Evolutionary conservation across 2,797 vertebrate species (phyloP).

Genomic region (Smutsia gigantea): DNA sequence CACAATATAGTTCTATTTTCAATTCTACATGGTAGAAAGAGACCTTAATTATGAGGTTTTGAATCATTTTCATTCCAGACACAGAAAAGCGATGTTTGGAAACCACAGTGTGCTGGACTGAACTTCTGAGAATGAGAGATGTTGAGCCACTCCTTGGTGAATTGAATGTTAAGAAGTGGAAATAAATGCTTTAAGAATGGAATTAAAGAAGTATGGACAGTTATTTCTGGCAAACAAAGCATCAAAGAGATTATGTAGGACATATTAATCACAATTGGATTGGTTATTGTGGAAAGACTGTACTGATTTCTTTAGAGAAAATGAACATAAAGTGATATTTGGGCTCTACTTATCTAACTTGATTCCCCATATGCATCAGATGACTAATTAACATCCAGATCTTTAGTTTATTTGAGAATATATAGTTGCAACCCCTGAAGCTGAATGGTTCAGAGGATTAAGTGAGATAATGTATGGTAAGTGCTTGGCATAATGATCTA

Average conservation of each 20-base stretch:
- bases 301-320: not conserved
- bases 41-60: conserved; percentile 58
- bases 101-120: not conserved
- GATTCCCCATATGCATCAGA: not conserved
- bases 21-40: conserved; percentile 51
- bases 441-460: not conserved
- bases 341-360: not conserved
- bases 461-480: not conserved
- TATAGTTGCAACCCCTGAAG: not conserved
- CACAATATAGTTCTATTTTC: conserved; percentile 39
- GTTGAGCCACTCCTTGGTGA: not conserved
- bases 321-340: not conserved
- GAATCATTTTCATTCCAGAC: not conserved
- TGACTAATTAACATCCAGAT: not conserved
- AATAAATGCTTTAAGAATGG: not conserved
- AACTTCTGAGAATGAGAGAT: not conserved
- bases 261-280: not conserved
- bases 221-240: conserved; percentile 28
- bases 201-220: not conserved
- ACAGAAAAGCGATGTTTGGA: conserved; percentile 14
- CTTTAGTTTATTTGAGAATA: not conserved
- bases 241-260: not conserved
- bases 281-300: not conserved
- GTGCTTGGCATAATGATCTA: not conserved
- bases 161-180: not conserved